Conservation (phyloP, 2,888 invertebrate genomes). For the Dastarcus helophoroides region DNA sequence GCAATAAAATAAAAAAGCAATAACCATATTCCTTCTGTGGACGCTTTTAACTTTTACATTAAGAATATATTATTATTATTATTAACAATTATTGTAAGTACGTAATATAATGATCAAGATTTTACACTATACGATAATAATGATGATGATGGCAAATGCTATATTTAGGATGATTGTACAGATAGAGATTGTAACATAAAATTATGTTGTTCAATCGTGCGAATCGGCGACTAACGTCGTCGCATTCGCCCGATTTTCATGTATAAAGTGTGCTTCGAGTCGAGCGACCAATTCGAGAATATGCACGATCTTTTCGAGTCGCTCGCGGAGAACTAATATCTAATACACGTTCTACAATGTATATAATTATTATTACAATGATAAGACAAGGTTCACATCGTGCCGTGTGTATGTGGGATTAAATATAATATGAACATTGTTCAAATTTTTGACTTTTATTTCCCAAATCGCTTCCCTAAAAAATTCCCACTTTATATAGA, state of each 20-base stretch:
- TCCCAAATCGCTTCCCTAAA: too few species aligned
- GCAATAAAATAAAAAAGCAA: constrained; percentile 46
- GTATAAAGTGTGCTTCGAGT: constrained; percentile 40
- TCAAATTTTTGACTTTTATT: constrained; percentile 42
- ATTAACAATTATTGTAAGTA: constrained; percentile 38
- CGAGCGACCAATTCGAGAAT: constrained; percentile 44
- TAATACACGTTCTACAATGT: constrained; percentile 57
- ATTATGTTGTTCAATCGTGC: too few species aligned
- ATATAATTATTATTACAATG: constrained; percentile 60
- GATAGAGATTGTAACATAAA: constrained; percentile 39
- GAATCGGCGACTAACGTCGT: constrained; percentile 14
- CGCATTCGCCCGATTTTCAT: too few species aligned
- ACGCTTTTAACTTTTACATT: constrained; percentile 41
- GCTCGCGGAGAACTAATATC: too few species aligned
- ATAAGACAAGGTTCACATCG: constrained; percentile 83
- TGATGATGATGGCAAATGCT: constrained; percentile 36
- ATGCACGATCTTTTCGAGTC: too few species aligned
- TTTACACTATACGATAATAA: constrained; percentile 41
- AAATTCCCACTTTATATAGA: too few species aligned
- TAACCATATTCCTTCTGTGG: constrained; percentile 44
- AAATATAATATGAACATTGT: constrained; percentile 83
- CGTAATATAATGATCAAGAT: constrained; percentile 40
- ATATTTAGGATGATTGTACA: constrained; percentile 39
- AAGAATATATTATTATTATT: constrained; percentile 36
- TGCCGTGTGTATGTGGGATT: constrained; percentile 83